Percentiles rank a stretch among this genome's conserved stretches.
These are phyloP conservation scores for Phengaris alcon DNA, from an alignment of 2,888 invertebrate species.

Conservation along the genomic window DNA sequence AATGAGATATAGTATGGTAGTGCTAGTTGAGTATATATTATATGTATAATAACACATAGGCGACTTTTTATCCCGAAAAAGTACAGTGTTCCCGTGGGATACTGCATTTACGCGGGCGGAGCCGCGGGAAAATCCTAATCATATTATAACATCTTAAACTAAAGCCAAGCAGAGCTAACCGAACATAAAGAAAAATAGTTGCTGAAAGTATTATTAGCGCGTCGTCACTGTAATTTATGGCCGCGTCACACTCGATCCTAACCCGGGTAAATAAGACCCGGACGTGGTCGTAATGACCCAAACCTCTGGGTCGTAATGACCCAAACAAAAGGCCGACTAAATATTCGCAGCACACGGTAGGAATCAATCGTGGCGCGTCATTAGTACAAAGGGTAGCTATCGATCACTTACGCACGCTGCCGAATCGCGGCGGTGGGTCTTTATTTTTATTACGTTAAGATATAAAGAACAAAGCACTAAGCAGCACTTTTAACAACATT, in stretches of 20 bases:
- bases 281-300: background rate
- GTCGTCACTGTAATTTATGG: conserved; percentile 8
- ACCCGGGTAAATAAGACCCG: background rate
- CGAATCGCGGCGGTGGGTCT: conserved; percentile 21
- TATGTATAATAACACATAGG: too few relatives aligned
- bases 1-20: too few relatives aligned
- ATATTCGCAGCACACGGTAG: conserved; percentile 40
- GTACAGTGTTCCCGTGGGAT: too few relatives aligned
- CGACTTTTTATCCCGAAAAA: too few relatives aligned
- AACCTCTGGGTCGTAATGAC: background rate
- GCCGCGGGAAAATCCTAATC: too few relatives aligned
- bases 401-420: conserved; percentile 35
- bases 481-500: too few relatives aligned
- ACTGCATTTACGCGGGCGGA: too few relatives aligned
- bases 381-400: conserved; percentile 39
- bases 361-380: conserved; percentile 39
- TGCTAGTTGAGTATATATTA: too few relatives aligned
- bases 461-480: too few relatives aligned
- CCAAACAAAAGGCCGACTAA: conserved; percentile 32
- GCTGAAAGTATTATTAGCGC: background rate
- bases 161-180: background rate
- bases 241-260: background rate
- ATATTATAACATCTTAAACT: background rate
- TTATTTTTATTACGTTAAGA: background rate
- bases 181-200: background rate